phyloP scores from a whole-genome alignment of 2,113 vertebrate genomes.

The Pseudopipra pipra region DNA sequence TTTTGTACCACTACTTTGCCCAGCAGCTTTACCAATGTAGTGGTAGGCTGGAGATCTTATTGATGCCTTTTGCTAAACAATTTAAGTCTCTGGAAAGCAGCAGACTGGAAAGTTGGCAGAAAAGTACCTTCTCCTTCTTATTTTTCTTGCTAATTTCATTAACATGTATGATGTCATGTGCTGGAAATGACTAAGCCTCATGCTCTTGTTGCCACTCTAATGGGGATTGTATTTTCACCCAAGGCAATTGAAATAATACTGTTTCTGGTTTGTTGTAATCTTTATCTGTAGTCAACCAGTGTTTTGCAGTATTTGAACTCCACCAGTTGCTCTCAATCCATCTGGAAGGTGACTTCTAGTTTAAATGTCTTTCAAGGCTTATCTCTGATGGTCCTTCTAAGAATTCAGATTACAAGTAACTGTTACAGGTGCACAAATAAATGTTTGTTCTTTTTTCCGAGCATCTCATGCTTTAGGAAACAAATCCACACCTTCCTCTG shows the following conservation, averaged over 20 bases:
- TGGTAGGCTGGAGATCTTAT: neutral
- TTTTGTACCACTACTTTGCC: neutral
- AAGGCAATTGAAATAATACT: neutral
- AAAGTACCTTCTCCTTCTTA: neutral
- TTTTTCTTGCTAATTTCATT: neutral
- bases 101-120: neutral
- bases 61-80: neutral
- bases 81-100: neutral
- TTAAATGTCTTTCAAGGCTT: neutral
- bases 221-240: neutral
- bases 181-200: neutral
- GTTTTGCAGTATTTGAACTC: neutral
- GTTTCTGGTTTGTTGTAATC: neutral
- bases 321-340: neutral
- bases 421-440: neutral
- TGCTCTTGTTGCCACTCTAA: neutral
- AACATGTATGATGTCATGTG: neutral
- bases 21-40: neutral
- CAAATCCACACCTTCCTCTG: neutral
- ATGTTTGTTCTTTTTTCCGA: neutral
- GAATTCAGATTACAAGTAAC: neutral
- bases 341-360: neutral
- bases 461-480: neutral
- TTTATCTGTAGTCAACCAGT: neutral
- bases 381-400: neutral